A percentile compares a stretch with the other conserved stretches of the same genome.
These are phyloP conservation scores for Phainopepla nitens DNA, from an alignment of 2,113 vertebrate genomes.

Conservation along the genomic window DNA sequence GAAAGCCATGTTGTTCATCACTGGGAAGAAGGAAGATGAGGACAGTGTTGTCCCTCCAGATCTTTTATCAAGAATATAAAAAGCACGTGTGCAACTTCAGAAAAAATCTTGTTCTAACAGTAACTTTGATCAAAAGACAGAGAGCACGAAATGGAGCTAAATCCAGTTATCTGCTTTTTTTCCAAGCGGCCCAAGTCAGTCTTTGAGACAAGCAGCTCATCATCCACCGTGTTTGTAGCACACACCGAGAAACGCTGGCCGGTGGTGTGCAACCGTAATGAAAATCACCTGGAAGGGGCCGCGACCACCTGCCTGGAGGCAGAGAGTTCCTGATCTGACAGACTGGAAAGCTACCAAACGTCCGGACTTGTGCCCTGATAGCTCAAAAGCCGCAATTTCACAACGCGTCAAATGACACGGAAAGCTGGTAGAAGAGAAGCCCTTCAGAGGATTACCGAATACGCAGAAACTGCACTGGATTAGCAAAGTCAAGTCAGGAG, in stretches of 20 bases:
- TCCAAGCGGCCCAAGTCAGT: background rate
- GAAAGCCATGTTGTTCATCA: rapidly evolving
- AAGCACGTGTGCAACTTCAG: background rate
- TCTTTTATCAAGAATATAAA: background rate
- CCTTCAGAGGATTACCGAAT: background rate
- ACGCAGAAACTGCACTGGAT: rapidly evolving
- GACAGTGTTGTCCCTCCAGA: background rate
- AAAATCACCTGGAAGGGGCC: background rate
- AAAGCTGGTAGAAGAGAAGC: background rate
- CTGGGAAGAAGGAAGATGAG: background rate
- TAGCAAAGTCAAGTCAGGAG: background rate
- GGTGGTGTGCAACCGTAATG: background rate
- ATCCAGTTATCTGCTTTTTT: background rate
- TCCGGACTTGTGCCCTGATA: background rate
- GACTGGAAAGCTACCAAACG: background rate
- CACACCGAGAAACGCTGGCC: background rate
- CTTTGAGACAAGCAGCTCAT: background rate
- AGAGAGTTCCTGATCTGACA: background rate
- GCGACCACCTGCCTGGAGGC: background rate
- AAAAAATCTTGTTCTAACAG: background rate
- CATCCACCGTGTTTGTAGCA: background rate
- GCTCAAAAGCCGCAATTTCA: background rate
- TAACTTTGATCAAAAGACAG: background rate
- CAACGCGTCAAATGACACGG: rapidly evolving
- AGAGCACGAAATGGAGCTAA: background rate